These are phyloP conservation scores for Heliangelus exortis DNA, from an alignment of 2,797 vertebrate genomes.

Conservation along the genomic window DNA sequence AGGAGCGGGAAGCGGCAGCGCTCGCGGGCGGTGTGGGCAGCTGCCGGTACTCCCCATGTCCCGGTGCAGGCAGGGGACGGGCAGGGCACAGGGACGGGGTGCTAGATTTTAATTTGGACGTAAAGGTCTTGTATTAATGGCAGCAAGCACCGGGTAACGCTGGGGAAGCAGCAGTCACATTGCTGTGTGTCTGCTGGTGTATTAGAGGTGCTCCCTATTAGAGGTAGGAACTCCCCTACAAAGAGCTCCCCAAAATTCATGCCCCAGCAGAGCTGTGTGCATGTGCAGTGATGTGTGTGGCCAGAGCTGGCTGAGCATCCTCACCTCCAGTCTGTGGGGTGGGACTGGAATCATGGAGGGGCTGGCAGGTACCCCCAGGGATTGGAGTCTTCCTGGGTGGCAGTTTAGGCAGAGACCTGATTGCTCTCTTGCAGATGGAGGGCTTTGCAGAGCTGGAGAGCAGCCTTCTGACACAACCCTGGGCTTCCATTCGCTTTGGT, in stretches of 20 bases:
- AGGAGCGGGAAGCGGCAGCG: fast-evolving
- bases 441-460: neutral
- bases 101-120: fast-evolving
- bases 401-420: neutral
- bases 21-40: fast-evolving
- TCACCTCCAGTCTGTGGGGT: fast-evolving
- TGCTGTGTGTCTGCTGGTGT: neutral
- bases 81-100: fast-evolving
- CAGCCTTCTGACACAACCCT: conserved; percentile 48
- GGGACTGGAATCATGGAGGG: neutral
- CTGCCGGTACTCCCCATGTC: neutral
- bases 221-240: neutral
- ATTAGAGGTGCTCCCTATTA: neutral
- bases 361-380: no score
- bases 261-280: neutral
- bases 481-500: conserved; percentile 37
- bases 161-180: neutral
- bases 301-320: neutral
- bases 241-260: neutral
- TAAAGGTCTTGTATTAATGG: neutral
- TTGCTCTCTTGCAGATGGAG: conserved; percentile 62
- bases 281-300: neutral
- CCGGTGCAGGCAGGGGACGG: neutral
- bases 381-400: neutral
- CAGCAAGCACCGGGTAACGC: fast-evolving